Conservation (phyloP, 2,797 vertebrate genomes). For the Gallirallus australis region DNA sequence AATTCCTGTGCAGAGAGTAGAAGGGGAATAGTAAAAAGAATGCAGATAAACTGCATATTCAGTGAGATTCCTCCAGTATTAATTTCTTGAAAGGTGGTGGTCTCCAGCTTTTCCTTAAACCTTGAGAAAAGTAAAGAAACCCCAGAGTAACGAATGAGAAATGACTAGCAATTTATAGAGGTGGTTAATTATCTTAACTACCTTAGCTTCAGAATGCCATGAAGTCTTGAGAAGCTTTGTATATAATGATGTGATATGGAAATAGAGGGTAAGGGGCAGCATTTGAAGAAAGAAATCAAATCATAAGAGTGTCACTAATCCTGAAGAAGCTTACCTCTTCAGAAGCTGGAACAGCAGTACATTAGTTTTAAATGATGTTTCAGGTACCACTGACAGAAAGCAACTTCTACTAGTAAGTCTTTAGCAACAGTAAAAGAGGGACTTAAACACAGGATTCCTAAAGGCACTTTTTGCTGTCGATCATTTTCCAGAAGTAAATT, state of each 20-base stretch:
- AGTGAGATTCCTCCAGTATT: not conserved
- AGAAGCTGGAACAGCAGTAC: not conserved
- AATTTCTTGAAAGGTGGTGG: not conserved
- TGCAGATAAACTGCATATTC: not conserved
- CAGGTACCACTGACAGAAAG: not conserved
- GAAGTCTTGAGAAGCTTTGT: not conserved
- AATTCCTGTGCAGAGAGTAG: not conserved
- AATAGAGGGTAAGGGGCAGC: not conserved
- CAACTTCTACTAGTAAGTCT: not conserved
- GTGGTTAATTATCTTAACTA: not conserved
- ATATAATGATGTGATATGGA: not conserved
- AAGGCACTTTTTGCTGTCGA: not conserved
- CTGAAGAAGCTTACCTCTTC: not conserved
- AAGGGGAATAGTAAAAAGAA: not conserved
- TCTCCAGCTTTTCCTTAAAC: not conserved
- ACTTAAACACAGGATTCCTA: not conserved
- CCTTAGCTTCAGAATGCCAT: not conserved
- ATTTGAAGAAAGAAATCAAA: not conserved
- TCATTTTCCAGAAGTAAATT: not conserved
- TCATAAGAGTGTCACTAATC: not conserved
- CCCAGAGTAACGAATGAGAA: not conserved
- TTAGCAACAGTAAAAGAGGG: not conserved
- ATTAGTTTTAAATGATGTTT: not conserved
- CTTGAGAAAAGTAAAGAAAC: not conserved
- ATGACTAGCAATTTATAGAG: not conserved